Evolutionary conservation across 2,888 invertebrate species (phyloP).

Genomic region (Idaea aversata): DNA sequence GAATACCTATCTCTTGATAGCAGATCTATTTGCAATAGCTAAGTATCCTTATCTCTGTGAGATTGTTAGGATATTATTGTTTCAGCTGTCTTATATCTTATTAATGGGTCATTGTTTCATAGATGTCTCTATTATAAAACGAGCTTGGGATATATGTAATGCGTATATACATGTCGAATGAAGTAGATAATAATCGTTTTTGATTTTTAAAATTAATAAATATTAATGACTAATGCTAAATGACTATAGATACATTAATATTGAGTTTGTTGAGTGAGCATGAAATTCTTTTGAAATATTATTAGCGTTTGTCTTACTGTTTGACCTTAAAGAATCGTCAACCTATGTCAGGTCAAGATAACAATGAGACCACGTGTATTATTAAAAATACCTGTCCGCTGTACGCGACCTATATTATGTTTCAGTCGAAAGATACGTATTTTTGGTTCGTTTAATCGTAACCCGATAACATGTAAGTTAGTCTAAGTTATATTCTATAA

Average conservation of each 20-base stretch:
- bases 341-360: constrained; percentile 31
- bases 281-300: background rate
- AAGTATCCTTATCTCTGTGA: background rate
- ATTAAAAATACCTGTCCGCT: constrained; percentile 50
- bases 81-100: background rate
- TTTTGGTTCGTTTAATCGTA: constrained; percentile 20
- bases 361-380: constrained; percentile 50
- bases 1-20: background rate
- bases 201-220: background rate
- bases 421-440: constrained; percentile 29
- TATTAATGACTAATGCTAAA: background rate
- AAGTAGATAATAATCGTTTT: background rate
- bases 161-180: background rate
- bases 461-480: no score
- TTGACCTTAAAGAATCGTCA: constrained; percentile 15
- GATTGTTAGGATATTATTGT: background rate
- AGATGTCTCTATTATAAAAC: background rate
- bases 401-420: constrained; percentile 43
- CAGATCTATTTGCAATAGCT: background rate
- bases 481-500: no score
- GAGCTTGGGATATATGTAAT: background rate
- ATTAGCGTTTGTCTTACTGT: background rate
- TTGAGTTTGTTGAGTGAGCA: background rate
- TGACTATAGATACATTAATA: background rate
- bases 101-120: background rate